Conservation (phyloP, 2,888 invertebrate species). For the Drosophila kambysellisi region DNA sequence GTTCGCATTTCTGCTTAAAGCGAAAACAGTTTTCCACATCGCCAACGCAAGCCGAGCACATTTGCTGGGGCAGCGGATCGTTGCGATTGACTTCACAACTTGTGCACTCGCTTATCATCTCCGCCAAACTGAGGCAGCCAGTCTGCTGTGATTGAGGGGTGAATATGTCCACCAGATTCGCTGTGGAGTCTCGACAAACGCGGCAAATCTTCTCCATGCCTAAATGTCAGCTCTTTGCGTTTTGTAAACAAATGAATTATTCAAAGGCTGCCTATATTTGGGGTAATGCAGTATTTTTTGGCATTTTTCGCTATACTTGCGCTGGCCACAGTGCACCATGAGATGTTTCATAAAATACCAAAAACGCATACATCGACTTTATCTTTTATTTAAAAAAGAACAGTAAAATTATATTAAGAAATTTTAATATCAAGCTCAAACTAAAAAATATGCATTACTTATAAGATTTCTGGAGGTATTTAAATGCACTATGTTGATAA, state of each 20-base stretch:
- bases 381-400: not conserved
- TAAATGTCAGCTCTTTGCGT: not conserved
- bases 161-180: slow-evolving; percentile 54
- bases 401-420: not conserved
- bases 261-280: slow-evolving; percentile 1
- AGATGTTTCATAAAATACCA: not conserved
- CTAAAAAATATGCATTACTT: not conserved
- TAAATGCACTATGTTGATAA: not conserved
- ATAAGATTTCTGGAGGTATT: not conserved
- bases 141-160: slow-evolving; percentile 17
- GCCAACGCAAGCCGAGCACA: slow-evolving; percentile 72
- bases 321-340: slow-evolving; percentile 3
- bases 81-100: slow-evolving; percentile 44
- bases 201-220: slow-evolving; percentile 62
- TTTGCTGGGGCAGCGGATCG: slow-evolving; percentile 68
- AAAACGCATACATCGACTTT: not conserved
- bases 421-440: not conserved
- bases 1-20: slow-evolving; percentile 80
- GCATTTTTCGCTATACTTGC: not conserved
- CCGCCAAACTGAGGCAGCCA: slow-evolving; percentile 44
- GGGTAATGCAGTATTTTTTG: not conserved
- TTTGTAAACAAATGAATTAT: slow-evolving; percentile 37
- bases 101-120: slow-evolving; percentile 69
- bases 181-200: slow-evolving; percentile 56
- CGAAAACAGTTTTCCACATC: slow-evolving; percentile 63